Conservation (phyloP, 2,888 invertebrate genomes). For the Hoplodrina blanda region DNA sequence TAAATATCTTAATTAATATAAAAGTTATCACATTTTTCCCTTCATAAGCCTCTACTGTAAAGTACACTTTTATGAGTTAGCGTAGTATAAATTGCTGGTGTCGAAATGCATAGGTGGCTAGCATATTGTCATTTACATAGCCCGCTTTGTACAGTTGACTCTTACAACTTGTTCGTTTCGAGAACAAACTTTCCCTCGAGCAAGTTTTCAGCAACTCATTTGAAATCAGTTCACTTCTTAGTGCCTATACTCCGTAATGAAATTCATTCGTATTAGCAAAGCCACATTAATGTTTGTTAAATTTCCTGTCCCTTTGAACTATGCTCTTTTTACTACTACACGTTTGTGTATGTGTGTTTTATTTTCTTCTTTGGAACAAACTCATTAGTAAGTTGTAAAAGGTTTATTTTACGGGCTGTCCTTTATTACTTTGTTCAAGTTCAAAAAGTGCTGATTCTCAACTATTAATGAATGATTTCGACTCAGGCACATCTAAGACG, state of each 20-base stretch:
- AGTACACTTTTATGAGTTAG: too few relatives aligned
- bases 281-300: not conserved
- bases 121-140: slow-evolving; percentile 9
- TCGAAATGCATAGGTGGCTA: slow-evolving; percentile 15
- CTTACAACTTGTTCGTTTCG: slow-evolving; percentile 32
- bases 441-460: too few relatives aligned
- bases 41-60: too few relatives aligned
- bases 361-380: too few relatives aligned
- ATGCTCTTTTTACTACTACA: not conserved
- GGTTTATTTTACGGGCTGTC: not conserved
- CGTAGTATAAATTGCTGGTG: too few relatives aligned
- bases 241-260: slow-evolving; percentile 29
- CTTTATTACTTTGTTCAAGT: too few relatives aligned
- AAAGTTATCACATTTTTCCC: too few relatives aligned
- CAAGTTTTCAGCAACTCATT: slow-evolving; percentile 48
- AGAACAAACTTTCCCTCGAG: slow-evolving; percentile 32
- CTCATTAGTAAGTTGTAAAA: not conserved
- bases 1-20: too few relatives aligned
- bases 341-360: too few relatives aligned
- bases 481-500: too few relatives aligned
- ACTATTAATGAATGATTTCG: too few relatives aligned
- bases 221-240: slow-evolving; percentile 42
- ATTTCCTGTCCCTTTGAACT: not conserved
- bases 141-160: slow-evolving; percentile 21
- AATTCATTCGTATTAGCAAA: slow-evolving; percentile 35